Evolutionary conservation across 1,140 invertebrate genomes (phyloP).

Genomic region (Saxidomus purpurata): DNA sequence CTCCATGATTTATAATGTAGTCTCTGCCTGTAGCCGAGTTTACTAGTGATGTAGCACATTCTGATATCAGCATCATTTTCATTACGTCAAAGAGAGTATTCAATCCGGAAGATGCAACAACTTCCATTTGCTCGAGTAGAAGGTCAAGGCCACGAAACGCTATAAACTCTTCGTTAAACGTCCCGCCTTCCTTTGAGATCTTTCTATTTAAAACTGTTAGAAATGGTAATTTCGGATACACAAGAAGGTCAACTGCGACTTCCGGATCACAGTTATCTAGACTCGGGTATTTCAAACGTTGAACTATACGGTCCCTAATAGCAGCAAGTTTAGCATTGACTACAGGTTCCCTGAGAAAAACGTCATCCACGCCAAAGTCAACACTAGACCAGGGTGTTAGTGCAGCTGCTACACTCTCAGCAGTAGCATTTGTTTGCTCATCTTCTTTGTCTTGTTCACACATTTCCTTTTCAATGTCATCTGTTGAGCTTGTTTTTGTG

Average conservation of each 20-base stretch:
- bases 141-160: slow-evolving; percentile 36
- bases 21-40: slow-evolving; percentile 43
- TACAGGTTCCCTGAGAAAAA: slow-evolving; percentile 29
- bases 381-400: neutral
- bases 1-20: slow-evolving; percentile 45
- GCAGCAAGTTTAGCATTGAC: slow-evolving; percentile 17
- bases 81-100: neutral
- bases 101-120: neutral
- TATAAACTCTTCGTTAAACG: slow-evolving; percentile 58
- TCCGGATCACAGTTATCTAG: slow-evolving; percentile 18
- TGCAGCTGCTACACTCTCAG: neutral
- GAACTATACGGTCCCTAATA: slow-evolving; percentile 16
- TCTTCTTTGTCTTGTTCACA: neutral
- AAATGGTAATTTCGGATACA: slow-evolving; percentile 30
- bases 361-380: slow-evolving; percentile 51
- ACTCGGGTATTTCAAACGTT: slow-evolving; percentile 39
- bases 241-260: slow-evolving; percentile 13
- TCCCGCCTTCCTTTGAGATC: slow-evolving; percentile 17
- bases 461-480: neutral
- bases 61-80: slow-evolving; percentile 23
- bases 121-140: slow-evolving; percentile 16
- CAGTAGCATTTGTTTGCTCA: neutral
- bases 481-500: neutral
- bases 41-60: slow-evolving; percentile 24
- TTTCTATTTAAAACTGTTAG: slow-evolving; percentile 32